A percentile compares a stretch with the other conserved stretches of the same genome.
Conservation (phyloP, 2,113 vertebrate genomes). For the Mesembrinibis cayennensis region DNA sequence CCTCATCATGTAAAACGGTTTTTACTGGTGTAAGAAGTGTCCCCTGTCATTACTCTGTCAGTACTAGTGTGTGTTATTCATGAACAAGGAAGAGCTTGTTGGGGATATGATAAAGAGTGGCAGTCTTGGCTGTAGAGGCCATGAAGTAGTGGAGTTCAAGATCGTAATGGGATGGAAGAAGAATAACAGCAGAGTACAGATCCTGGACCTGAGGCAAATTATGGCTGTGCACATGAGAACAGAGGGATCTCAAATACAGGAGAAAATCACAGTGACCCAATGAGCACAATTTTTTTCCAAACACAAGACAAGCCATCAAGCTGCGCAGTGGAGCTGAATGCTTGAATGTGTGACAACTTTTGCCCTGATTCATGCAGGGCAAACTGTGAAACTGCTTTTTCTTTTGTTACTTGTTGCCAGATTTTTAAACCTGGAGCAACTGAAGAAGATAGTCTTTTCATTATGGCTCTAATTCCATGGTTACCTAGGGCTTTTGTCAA, state of each 20-base stretch:
- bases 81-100: neutral
- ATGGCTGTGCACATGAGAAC: rapidly evolving
- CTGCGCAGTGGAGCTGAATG: neutral
- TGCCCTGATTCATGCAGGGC: neutral
- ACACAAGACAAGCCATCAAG: neutral
- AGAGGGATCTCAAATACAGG: neutral
- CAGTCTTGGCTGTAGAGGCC: neutral
- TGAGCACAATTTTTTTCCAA: neutral
- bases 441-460: neutral
- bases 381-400: neutral
- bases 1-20: neutral
- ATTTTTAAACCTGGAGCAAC: neutral
- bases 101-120: too few relatives aligned
- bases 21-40: neutral
- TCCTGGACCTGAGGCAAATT: neutral
- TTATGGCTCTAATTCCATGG: neutral
- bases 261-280: neutral
- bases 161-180: neutral
- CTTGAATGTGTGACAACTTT: neutral
- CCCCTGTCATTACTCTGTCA: neutral
- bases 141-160: neutral
- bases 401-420: neutral
- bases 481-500: neutral
- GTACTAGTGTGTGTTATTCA: rapidly evolving
- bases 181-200: neutral